Evolutionary conservation across 2,888 invertebrate genomes (phyloP), one percentile per base, ranked within the genome.

Genomic region (Caenorhabditis virilis): DNA sequence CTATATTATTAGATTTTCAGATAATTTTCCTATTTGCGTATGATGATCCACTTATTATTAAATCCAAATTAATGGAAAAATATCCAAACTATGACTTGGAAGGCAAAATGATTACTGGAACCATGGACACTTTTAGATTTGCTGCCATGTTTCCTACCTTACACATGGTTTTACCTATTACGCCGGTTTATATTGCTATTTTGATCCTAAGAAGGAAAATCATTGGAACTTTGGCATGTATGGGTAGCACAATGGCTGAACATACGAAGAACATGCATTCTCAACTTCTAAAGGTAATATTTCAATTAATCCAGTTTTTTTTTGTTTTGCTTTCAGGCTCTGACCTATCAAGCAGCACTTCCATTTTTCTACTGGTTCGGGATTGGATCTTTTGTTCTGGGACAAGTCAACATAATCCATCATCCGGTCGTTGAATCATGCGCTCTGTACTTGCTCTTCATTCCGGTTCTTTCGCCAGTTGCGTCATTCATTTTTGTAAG

Each of bases 61-160:
- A n/a, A n/a, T n/a, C n/a, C n/a, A n/a, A n/a, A n/a, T n/a, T n/a
- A n/a, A n/a, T n/a, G n/a, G 30, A 30, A 30, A 30, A 30, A 3
- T 70, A 63, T 22, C 70, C 66, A 5, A 47, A 57, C 7, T 70
- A 70, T 35, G 39, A 59, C 4, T 27, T 63, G 2, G 43, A 60
- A 18, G 57, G 57, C 18, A 41, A 20, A 0, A 55, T 61, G 0
- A 49, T 70, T 4, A 55, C 48, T 23, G 52, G 52, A 13, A 48
- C 49, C 7, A 35, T 41, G 2, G 49, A 60, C 23, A 54, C 30
- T 33, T 43, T 39, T 1, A 36, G 41, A 11, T 60, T 53, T 38
- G 41, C 39, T 13, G 42, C 60, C 27, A 42, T 60, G 54, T 60
- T 49, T 35, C 39, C 60, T 9, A 60, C 54, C 20, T 27, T 53